Percentiles rank a stretch among this genome's conserved stretches.
phyloP scores from a whole-genome alignment of 2,113 vertebrate genomes.

The Sardina pilchardus region DNA sequence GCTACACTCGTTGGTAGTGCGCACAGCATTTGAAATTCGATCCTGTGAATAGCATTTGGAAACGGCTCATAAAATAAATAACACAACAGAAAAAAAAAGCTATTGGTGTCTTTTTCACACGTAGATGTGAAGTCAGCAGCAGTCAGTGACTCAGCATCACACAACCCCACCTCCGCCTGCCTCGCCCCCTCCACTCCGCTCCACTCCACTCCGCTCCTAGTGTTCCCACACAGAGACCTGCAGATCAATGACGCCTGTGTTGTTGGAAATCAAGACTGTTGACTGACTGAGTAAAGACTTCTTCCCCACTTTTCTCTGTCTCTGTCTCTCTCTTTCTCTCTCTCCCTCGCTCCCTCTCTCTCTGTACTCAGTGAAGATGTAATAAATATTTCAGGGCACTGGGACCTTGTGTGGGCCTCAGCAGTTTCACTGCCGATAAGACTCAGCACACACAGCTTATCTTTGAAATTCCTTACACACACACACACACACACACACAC shows the following conservation, averaged over 20 bases:
- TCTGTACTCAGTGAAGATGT: not conserved
- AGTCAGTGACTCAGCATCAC: not conserved
- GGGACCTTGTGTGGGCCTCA: not conserved
- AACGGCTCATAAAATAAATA: not conserved
- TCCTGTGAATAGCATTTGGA: not conserved
- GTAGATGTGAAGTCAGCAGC: no score
- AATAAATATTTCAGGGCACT: not conserved
- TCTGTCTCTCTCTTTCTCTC: not conserved
- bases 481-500: slow-evolving; percentile 3
- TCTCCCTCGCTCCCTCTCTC: not conserved
- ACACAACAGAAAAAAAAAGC: not conserved
- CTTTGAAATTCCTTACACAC: not conserved
- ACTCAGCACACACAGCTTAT: not conserved
- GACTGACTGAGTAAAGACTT: not conserved
- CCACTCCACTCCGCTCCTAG: not conserved
- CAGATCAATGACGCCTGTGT: not conserved
- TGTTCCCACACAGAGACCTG: not conserved
- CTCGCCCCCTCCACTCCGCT: no score
- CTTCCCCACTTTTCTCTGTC: not conserved
- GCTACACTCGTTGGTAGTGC: not conserved
- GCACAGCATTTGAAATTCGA: not conserved
- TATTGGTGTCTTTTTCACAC: not conserved
- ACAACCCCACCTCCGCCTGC: not conserved
- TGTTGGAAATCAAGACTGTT: not conserved
- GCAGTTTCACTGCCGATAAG: not conserved